Base-by-base conservation (phyloP, 1,140 invertebrate genomes). In the Drosophila parabipectinata region DNA sequence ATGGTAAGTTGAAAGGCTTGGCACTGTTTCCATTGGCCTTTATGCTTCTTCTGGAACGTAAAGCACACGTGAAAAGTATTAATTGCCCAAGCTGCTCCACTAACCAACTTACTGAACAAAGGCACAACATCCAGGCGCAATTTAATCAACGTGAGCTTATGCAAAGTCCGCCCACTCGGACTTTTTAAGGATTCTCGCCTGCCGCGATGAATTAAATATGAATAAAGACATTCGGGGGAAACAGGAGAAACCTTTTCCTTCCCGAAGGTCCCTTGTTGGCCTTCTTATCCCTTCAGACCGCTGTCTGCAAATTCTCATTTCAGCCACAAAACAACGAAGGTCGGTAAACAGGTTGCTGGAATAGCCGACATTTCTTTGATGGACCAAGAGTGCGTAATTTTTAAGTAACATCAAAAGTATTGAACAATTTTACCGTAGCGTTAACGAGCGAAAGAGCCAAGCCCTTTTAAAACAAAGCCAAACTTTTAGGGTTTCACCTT, bases 71-170 rank as follows among this genome's bases (percentile, higher is more conserved):
- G 53, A 47, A 47, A 47, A 7, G 44, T 18, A 53, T 21, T 75
- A 75, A 75, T 75, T 74, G 53, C 52, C 18, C 32, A 39, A 56
- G 32, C 41, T n/a, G 4, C 2, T 9, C 30, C 37, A 26, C 34
- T 28, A n/a, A 39, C 8, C 12, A 34, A 21, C 28, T 21, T 9
- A 26, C 54, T 18, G 10, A 41, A 52, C 63, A 53, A 66, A 26
- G 61, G 47, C 26, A 34, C 41, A 51, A 24, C 41, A 58, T 37
- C 44, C 75, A 53, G 58, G 50, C 55, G 54, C 53, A 51, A 26
- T 57, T 52, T 39, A 37, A 45, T 72, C 69, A 61, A 61, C 71
- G 59, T 76, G 77, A 75, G 71, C 44, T 71, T 79, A 63, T 60
- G 58, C 54, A 71, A 62, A 71, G 52, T 48, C 15, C 24, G 54